Base-by-base conservation (phyloP, 2,797 vertebrate genomes). In the Chelon labrosus region DNA sequence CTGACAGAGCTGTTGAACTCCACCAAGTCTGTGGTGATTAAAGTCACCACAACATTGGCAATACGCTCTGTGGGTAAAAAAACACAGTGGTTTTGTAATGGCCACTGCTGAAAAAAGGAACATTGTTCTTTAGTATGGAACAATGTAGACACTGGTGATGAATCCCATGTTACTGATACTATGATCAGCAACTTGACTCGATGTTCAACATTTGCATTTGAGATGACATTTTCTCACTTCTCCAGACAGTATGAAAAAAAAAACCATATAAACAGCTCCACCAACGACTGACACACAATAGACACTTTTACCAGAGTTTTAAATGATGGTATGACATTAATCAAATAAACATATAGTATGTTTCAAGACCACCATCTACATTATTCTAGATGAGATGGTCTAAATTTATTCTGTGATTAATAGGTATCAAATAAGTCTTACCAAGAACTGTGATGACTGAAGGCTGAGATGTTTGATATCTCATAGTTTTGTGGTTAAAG, bases 401-500 rank as follows among this genome's bases (percentile, higher is more conserved):
- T 31, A 5, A 31, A 31, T 31, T 31, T 31, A 31, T 2, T 31
- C 31, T 31, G 31, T 2, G 31, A 31, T 5, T 31, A 31, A 31
- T 22, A 22, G 1, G 1, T 22, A 22, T 22, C 22, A 22, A 22
- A 22, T 13, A 13, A 47, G 5, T 84, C 87, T 82, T 65, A 93
- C 90, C 39, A 5, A 81, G 31, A 8, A 93, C 66, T 54, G 46
- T 71, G 12, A 93, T 16, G 17, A 2, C 17, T 56, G 52, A 9
- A 5, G 25, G 47, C 5, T 57, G 37, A 55, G 89, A 90, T 39
- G 56, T 64, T 50, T 64, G 25, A 42, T 55, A 50, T 73, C 61
- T 86, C 65, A 51, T 6, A 8, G 81, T 94, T 78, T 61, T 83
- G 11, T 3, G 54, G 72, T 94, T 93, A 35, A 70, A 67, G 35